Percentiles rank a stretch among this genome's conserved stretches.
Conservation (phyloP, 1,140 invertebrate genomes). For the Ylistrum balloti region DNA sequence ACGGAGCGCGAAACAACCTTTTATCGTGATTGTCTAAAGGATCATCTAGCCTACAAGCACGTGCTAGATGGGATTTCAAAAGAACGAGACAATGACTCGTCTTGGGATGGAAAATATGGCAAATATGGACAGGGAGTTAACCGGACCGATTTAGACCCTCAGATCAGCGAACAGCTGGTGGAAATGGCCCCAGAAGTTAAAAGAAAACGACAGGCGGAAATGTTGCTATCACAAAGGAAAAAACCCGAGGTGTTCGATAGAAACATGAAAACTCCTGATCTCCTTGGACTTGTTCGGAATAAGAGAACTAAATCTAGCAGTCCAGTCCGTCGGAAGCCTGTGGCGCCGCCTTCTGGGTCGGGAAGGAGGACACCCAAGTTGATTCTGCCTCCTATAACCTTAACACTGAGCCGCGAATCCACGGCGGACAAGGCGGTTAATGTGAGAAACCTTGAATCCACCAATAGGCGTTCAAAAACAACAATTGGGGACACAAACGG, state of each 20-base stretch:
- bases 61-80: constrained; percentile 60
- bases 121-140: constrained; percentile 59
- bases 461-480: not conserved
- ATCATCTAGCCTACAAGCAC: constrained; percentile 63
- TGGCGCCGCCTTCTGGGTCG: constrained; percentile 43
- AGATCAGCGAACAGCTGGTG: constrained; percentile 54
- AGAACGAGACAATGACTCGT: constrained; percentile 46
- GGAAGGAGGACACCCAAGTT: constrained; percentile 57
- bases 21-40: constrained; percentile 62
- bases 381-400: constrained; percentile 59
- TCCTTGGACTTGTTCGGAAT: constrained; percentile 54
- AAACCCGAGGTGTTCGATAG: constrained; percentile 62
- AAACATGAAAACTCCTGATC: constrained; percentile 61
- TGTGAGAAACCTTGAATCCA: not conserved
- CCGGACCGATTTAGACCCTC: constrained; percentile 57
- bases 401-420: constrained; percentile 50
- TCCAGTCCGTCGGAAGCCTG: constrained; percentile 40
- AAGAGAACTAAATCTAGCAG: constrained; percentile 34
- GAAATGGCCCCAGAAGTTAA: constrained; percentile 60
- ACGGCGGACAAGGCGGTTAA: not conserved
- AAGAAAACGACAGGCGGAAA: constrained; percentile 53
- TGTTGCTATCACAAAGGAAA: constrained; percentile 60
- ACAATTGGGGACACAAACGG: not conserved
- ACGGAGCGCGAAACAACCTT: constrained; percentile 58
- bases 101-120: constrained; percentile 59